Percentiles rank a stretch among this genome's conserved stretches.
Conservation (phyloP, 2,113 vertebrate genomes). For the Nycticryphes semicollaris region DNA sequence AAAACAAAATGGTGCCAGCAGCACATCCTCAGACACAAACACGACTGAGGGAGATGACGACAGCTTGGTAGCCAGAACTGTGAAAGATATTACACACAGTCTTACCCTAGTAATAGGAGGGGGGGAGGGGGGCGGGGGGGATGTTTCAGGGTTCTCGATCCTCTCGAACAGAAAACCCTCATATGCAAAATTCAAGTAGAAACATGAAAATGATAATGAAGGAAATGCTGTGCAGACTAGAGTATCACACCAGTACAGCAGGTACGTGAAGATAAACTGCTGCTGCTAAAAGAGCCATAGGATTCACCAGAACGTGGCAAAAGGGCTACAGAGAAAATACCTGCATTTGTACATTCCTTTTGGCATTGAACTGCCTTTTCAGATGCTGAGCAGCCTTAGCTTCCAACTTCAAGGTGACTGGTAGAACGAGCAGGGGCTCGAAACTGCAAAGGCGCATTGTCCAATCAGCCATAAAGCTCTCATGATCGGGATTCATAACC, state of each 20-base stretch:
- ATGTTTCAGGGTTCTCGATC: not conserved
- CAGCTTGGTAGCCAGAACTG: conserved; percentile 69
- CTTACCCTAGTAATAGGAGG: not conserved
- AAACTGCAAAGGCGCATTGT: not conserved
- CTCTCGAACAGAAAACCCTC: not conserved
- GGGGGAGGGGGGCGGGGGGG: too few relatives aligned
- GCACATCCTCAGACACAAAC: conserved; percentile 58
- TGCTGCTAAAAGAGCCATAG: not conserved
- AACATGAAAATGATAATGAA: not conserved
- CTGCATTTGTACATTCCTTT: not conserved
- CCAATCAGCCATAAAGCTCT: not conserved
- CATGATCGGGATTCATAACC: not conserved
- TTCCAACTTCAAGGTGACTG: not conserved
- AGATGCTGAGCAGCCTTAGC: not conserved
- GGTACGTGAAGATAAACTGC: not conserved
- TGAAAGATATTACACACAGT: conserved; percentile 45
- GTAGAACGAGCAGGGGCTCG: not conserved
- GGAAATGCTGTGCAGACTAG: not conserved
- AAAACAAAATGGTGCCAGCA: conserved; percentile 66
- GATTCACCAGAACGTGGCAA: not conserved
- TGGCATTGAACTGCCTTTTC: not conserved
- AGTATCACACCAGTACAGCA: not conserved
- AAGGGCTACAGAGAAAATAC: not conserved
- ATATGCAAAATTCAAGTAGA: not conserved
- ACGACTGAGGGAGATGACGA: conserved; percentile 33